A percentile compares a stretch with the other conserved stretches of the same genome.
phyloP scores from a whole-genome alignment of 2,888 invertebrate species.

The Orthosia gracilis region DNA sequence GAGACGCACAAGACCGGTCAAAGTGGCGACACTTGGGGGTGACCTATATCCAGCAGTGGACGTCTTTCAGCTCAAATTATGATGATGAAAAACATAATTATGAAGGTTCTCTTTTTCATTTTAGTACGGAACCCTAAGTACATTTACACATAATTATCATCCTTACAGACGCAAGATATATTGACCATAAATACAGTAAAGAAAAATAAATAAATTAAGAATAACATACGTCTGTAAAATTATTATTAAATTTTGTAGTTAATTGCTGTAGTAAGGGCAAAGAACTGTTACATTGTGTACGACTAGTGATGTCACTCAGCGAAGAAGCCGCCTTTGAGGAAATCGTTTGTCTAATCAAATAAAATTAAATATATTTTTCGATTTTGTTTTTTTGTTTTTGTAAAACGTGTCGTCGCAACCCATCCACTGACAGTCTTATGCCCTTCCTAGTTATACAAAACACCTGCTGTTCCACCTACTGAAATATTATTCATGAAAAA shows the following conservation, averaged over 20 bases:
- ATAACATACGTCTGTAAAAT: neutral
- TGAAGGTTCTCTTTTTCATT: neutral
- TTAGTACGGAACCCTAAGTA: neutral
- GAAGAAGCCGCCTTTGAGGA: neutral
- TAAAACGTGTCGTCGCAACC: too few species aligned
- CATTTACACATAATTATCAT: neutral
- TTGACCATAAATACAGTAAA: neutral
- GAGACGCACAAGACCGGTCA: too few species aligned
- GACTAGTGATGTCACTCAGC: slow-evolving; percentile 19
- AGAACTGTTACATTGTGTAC: slow-evolving; percentile 40
- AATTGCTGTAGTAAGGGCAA: slow-evolving; percentile 37
- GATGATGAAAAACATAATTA: neutral
- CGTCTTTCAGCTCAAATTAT: too few species aligned
- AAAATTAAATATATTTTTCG: neutral
- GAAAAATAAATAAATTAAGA: neutral
- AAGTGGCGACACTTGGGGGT: too few species aligned
- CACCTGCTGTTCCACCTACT: too few species aligned
- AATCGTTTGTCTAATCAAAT: neutral
- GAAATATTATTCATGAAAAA: too few species aligned
- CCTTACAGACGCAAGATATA: neutral
- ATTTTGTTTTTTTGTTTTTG: neutral
- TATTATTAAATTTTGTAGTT: neutral
- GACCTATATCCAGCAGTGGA: too few species aligned
- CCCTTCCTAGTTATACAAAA: neutral
- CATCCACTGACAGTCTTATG: neutral